Base-by-base conservation (phyloP, 2,113 vertebrate species). In the Carassius carassius region DNA sequence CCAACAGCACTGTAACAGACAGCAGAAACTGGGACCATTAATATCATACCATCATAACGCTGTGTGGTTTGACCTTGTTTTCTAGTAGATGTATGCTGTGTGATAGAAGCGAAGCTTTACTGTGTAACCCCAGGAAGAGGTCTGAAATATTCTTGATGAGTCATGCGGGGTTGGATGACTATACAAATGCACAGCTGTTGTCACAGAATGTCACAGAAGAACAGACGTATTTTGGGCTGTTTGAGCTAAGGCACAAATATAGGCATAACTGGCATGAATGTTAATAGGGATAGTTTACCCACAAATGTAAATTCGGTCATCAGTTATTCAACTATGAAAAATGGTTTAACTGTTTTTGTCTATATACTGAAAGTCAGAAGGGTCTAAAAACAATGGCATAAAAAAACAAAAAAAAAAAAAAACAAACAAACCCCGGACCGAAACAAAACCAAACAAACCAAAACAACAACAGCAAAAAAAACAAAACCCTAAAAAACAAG, bases 61-160 rank as follows among this genome's bases (percentile, higher is more conserved):
- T 16, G 17, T 32, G 41, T 35, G 29, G 37, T 51, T 13, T 44
- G 32, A 41, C 25, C 47, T 58, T 47, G 19, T 60, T 76, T 69
- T 47, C 47, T 32, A 21, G 70, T 23, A n/a, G n/a, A 73, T 75
- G 32, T 79, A 3, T 16, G 74, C 5, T 70, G 3, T 78, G 23
- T 6, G 25, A 17, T 3, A 29, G 13, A 8, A 76, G 23, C 3
- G n/a, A 44, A 79, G 35, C 23, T 17, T 5, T n/a, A n/a, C 19
- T 67, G 29, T 10, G 32, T 76, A 76, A 81, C 51, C 72, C 23
- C 78, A 63, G 82, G 16, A 73, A 51, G 37, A 12, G 62, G 23
- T 73, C 74, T 8, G 58, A 85, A 87, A 87, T 85, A 83, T 85
- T 77, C 62, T 47, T 85, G 75, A 83, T 88, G 87, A 88, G 87